Evolutionary conservation across 2,797 vertebrate genomes (phyloP).

Genomic region (Crocodylus rhombifer): DNA sequence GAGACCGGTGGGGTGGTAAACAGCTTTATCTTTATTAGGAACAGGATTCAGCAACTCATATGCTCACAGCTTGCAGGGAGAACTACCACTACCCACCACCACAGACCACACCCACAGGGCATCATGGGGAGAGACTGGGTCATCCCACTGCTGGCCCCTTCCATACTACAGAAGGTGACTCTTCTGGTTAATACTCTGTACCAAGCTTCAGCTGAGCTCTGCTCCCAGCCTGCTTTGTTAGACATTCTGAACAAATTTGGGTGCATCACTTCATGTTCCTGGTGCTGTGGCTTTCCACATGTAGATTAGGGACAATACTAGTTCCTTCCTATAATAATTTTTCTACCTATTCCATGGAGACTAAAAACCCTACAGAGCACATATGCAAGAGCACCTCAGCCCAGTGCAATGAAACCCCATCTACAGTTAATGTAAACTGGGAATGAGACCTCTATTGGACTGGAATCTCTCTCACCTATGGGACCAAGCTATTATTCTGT

Average conservation of each 20-base stretch:
- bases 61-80: no score
- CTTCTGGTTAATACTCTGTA: fast-evolving
- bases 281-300: neutral
- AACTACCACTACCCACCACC: no score
- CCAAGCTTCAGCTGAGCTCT: fast-evolving
- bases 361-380: neutral
- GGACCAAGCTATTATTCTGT: fast-evolving
- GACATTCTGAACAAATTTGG: neutral
- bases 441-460: neutral
- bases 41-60: no score
- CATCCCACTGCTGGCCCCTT: no score
- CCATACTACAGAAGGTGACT: neutral
- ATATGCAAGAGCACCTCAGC: neutral
- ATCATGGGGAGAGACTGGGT: no score
- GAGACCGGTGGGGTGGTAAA: no score
- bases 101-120: no score
- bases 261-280: fast-evolving
- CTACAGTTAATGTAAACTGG: neutral
- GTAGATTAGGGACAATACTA: fast-evolving
- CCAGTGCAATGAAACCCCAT: fast-evolving
- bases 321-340: neutral
- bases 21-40: no score
- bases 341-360: neutral
- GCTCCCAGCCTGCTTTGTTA: neutral
- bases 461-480: neutral